Conservation (phyloP, 2,113 vertebrate species). For the Notothenia coriiceps region DNA sequence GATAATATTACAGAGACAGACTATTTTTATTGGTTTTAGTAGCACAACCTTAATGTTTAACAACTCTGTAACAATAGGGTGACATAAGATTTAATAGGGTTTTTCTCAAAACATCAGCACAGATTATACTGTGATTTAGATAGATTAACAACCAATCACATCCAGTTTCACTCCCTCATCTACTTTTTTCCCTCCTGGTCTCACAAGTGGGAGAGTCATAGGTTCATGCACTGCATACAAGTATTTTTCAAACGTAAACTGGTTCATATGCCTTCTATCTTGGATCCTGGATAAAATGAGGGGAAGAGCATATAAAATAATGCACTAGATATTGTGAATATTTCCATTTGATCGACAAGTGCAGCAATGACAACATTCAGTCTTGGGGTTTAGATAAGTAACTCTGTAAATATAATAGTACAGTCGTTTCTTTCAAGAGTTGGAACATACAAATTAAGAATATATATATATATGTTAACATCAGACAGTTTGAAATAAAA, state of each 20-base stretch:
- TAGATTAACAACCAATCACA: neutral
- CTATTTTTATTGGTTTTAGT: neutral
- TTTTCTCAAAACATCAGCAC: neutral
- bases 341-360: slow-evolving; percentile 9
- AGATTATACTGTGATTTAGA: neutral
- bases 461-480: neutral
- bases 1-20: neutral
- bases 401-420: neutral
- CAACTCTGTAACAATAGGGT: neutral
- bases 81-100: neutral
- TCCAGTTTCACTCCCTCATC: neutral
- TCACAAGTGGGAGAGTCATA: neutral
- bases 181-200: neutral
- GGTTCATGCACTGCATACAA: slow-evolving; percentile 3
- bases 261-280: neutral
- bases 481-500: neutral
- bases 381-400: slow-evolving; percentile 15
- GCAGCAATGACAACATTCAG: neutral
- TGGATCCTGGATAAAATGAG: neutral
- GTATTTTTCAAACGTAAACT: neutral
- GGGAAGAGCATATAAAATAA: neutral
- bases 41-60: neutral
- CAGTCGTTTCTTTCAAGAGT: neutral
- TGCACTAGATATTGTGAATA: slow-evolving; percentile 7
- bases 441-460: neutral